These are phyloP conservation scores for Lathamus discolor DNA, from an alignment of 2,113 vertebrate genomes.

Conservation along the genomic window DNA sequence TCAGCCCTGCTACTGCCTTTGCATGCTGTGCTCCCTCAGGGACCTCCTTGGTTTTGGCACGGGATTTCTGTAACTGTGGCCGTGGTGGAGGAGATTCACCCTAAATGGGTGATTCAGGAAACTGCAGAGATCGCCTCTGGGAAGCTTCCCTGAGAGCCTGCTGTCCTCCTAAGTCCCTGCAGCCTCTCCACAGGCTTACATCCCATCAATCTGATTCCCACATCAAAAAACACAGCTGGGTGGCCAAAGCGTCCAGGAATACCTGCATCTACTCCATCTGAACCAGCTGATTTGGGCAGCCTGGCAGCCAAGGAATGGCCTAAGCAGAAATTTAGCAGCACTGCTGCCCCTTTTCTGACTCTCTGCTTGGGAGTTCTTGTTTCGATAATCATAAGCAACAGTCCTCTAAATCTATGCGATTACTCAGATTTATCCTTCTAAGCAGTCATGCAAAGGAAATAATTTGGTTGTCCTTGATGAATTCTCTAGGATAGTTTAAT, in stretches of 20 bases:
- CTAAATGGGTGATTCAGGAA: fast-evolving
- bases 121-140: not conserved
- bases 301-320: not conserved
- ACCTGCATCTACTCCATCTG: not conserved
- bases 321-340: not conserved
- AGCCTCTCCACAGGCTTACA: not conserved
- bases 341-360: not conserved
- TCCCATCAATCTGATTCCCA: fast-evolving
- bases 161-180: not conserved
- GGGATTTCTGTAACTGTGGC: not conserved
- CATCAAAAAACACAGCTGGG: not conserved
- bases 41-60: fast-evolving
- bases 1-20: fast-evolving
- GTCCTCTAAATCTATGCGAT: not conserved
- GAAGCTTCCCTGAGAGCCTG: not conserved
- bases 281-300: not conserved
- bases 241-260: not conserved
- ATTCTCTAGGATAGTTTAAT: not conserved
- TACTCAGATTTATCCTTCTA: not conserved
- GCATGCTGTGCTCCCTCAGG: fast-evolving
- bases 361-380: not conserved
- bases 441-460: not conserved
- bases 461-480: not conserved
- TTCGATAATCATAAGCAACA: not conserved
- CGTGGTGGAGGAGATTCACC: not conserved